These are phyloP conservation scores for Ischnura elegans DNA, from an alignment of 2,888 invertebrate genomes.

Conservation along the genomic window DNA sequence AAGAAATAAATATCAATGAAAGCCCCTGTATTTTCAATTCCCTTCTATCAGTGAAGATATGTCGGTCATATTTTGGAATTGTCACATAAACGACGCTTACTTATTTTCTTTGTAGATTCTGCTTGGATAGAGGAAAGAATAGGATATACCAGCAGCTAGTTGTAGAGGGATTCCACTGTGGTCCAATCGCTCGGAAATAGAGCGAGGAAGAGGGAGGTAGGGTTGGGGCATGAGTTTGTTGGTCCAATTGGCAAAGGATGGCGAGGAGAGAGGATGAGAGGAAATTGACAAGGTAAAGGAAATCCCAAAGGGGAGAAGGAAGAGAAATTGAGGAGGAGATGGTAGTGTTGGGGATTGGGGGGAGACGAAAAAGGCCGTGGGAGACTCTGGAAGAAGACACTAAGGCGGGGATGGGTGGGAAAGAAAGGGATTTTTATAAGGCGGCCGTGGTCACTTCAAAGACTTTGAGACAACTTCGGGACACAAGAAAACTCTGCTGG, in stretches of 20 bases:
- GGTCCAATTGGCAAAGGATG: background rate
- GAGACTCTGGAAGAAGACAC: conserved; percentile 5
- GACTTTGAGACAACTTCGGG: conserved; percentile 57
- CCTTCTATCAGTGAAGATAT: background rate
- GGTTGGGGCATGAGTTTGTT: background rate
- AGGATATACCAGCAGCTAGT: background rate
- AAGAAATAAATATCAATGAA: no score
- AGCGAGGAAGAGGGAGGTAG: background rate
- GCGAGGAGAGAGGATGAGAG: conserved; percentile 42
- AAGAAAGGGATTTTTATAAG: conserved; percentile 47
- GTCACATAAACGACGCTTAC: no score
- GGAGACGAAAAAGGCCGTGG: background rate
- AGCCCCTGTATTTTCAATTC: no score
- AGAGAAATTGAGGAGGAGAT: conserved; percentile 56
- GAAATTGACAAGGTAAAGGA: conserved; percentile 67
- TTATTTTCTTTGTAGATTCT: no score
- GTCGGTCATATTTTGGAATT: no score
- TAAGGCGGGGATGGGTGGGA: background rate
- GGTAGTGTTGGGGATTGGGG: background rate
- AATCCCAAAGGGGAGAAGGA: conserved; percentile 50
- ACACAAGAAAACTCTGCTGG: conserved; percentile 13
- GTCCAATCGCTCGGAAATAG: conserved; percentile 65
- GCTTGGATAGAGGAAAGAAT: background rate
- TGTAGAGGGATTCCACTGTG: conserved; percentile 36
- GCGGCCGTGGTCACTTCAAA: conserved; percentile 52